These are phyloP conservation scores for Crematogaster levior DNA, from an alignment of 2,888 invertebrate species.

Conservation along the genomic window DNA sequence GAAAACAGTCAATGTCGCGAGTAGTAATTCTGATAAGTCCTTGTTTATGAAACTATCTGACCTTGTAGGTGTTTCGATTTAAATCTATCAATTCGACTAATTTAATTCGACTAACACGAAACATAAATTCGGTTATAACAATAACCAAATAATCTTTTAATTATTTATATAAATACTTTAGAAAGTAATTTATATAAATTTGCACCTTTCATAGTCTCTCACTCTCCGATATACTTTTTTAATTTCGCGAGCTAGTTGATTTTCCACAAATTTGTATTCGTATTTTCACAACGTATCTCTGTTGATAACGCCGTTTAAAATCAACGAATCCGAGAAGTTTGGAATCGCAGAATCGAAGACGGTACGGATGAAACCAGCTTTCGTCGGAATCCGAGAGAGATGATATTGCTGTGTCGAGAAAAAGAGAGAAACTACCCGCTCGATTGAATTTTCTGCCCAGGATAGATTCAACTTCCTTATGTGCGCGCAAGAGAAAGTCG, in stretches of 20 bases:
- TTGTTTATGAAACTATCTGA: not conserved
- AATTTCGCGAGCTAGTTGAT: constrained; percentile 1
- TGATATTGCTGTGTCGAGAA: constrained; percentile 22
- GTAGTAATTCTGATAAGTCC: not conserved
- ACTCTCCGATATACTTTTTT: not conserved
- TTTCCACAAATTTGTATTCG: constrained; percentile 1
- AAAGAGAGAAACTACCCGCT: constrained; percentile 6
- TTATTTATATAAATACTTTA: too few species aligned
- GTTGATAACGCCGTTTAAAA: constrained; percentile 8
- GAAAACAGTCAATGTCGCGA: not conserved
- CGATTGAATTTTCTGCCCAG: constrained; percentile 35
- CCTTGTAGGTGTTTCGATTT: not conserved
- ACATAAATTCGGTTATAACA: not conserved
- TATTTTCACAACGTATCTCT: not conserved
- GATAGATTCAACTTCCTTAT: constrained; percentile 45
- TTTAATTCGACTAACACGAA: not conserved
- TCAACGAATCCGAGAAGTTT: constrained; percentile 4
- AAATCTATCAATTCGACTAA: too few species aligned
- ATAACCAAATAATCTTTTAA: not conserved
- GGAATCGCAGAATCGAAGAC: not conserved
- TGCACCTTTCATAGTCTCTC: not conserved
- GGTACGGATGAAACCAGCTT: constrained; percentile 34
- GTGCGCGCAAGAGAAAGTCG: constrained; percentile 53
- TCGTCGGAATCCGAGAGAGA: constrained; percentile 7
- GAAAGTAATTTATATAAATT: not conserved